A percentile compares a stretch with the other conserved stretches of the same genome.
These are phyloP conservation scores for Potorous gilbertii DNA, from an alignment of 2,797 vertebrate species.

Conservation along the genomic window DNA sequence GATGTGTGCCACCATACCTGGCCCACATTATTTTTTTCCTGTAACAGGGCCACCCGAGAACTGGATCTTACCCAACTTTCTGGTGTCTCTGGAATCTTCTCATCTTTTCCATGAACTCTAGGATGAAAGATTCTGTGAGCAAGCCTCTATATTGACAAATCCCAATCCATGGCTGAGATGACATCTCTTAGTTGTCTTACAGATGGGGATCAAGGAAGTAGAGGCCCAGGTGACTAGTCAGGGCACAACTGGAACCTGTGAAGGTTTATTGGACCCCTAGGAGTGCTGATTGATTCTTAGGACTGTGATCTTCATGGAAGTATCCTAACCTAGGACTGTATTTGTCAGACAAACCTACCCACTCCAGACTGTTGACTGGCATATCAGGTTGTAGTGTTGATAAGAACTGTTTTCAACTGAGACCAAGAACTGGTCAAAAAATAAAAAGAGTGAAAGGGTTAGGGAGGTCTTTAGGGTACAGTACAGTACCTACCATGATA, in stretches of 20 bases:
- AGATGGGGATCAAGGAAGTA: not conserved
- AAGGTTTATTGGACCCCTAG: not conserved
- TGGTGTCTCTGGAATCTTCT: not conserved
- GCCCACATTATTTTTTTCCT: not conserved
- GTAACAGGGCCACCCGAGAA: not conserved
- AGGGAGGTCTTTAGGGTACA: not conserved
- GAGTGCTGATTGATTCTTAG: not conserved
- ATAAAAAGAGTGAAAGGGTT: not conserved
- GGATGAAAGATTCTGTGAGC: not conserved
- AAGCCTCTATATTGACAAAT: not conserved
- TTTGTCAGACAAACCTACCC: not conserved
- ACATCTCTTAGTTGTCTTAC: not conserved
- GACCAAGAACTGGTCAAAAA: not conserved
- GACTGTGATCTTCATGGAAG: not conserved
- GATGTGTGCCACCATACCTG: not conserved
- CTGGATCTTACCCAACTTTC: not conserved
- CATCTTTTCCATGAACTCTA: not conserved
- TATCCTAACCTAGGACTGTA: not conserved
- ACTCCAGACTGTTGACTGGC: not conserved
- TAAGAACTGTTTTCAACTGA: not conserved
- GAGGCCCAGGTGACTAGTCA: not conserved
- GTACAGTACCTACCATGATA: not conserved
- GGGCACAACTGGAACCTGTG: not conserved
- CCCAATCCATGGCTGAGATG: not conserved
- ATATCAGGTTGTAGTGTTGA: not conserved